Evolutionary conservation across 1,140 invertebrate genomes (phyloP).

Genomic region (Ceratina japonica): DNA sequence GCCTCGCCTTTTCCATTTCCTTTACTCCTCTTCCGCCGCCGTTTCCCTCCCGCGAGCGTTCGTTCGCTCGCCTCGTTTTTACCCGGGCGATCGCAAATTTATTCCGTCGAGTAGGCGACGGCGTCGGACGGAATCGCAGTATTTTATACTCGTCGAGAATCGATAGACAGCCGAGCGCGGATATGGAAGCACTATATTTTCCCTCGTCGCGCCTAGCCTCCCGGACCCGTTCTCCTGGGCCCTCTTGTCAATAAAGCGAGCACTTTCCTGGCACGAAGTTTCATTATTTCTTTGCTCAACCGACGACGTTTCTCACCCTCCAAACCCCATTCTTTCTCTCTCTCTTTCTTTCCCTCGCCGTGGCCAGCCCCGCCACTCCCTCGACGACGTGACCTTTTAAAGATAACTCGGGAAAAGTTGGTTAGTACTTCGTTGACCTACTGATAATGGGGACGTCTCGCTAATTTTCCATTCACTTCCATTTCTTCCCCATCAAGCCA

Average conservation of each 20-base stretch:
- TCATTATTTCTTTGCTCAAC: conserved; percentile 73
- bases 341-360: not conserved
- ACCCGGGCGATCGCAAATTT: conserved; percentile 75
- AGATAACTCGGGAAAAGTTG: conserved; percentile 17
- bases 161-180: conserved; percentile 75
- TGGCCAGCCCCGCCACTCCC: not conserved
- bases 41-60: not conserved
- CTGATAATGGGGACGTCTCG: conserved; percentile 12
- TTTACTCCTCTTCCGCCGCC: conserved; percentile 46
- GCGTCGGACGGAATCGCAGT: conserved; percentile 70
- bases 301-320: conserved; percentile 15
- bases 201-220: conserved; percentile 65
- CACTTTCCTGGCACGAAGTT: conserved; percentile 74
- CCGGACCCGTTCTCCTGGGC: conserved; percentile 55
- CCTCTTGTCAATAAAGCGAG: conserved; percentile 75
- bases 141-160: conserved; percentile 77
- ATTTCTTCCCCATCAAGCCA: no score
- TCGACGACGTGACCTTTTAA: conserved; percentile 7
- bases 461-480: no score
- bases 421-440: conserved; percentile 44
- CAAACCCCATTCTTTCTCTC: not conserved
- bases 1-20: conserved; percentile 67
- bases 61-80: conserved; percentile 57
- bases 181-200: conserved; percentile 75
- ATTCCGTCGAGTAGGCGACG: conserved; percentile 74